Conservation (phyloP, 1,140 invertebrate species). For the Portunus trituberculatus region DNA sequence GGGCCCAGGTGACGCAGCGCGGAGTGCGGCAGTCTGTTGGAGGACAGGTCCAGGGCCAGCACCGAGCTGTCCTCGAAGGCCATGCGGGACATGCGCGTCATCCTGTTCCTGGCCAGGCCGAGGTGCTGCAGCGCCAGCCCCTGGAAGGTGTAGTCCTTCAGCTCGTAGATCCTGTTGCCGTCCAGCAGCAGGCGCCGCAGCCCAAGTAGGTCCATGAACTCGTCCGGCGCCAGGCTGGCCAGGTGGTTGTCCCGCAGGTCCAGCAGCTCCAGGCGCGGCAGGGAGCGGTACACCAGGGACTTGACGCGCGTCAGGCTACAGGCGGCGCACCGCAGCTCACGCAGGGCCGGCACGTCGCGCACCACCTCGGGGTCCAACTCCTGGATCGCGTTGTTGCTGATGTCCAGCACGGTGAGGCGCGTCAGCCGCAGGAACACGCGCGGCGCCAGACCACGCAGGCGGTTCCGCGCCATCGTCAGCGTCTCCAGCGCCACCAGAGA, state of each 20-base stretch:
- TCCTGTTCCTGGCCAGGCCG: slow-evolving; percentile 72
- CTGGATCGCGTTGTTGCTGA: slow-evolving; percentile 87
- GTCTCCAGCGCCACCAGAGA: slow-evolving; percentile 85
- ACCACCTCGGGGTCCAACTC: slow-evolving; percentile 89
- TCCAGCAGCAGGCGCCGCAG: slow-evolving; percentile 71
- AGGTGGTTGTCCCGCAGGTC: slow-evolving; percentile 90
- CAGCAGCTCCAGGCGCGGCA: slow-evolving; percentile 83
- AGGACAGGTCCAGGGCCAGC: slow-evolving; percentile 68
- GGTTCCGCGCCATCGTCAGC: slow-evolving; percentile 87
- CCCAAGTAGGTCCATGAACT: slow-evolving; percentile 79
- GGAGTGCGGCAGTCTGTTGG: slow-evolving; percentile 71
- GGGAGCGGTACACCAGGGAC: slow-evolving; percentile 83
- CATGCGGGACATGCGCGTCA: slow-evolving; percentile 72
- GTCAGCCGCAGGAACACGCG: slow-evolving; percentile 86
- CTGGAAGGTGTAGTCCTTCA: slow-evolving; percentile 75
- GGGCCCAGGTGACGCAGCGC: slow-evolving; percentile 74
- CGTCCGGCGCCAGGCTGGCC: slow-evolving; percentile 82
- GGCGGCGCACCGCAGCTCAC: slow-evolving; percentile 85
- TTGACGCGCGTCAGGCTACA: slow-evolving; percentile 88
- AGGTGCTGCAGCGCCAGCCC: slow-evolving; percentile 68
- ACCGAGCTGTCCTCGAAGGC: slow-evolving; percentile 76
- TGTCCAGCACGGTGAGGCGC: slow-evolving; percentile 86
- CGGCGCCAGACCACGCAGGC: slow-evolving; percentile 85
- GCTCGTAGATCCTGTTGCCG: slow-evolving; percentile 75
- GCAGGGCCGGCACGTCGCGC: slow-evolving; percentile 85